phyloP scores from a whole-genome alignment of 2,797 vertebrate species.

The Ispidina lecontei region DNA sequence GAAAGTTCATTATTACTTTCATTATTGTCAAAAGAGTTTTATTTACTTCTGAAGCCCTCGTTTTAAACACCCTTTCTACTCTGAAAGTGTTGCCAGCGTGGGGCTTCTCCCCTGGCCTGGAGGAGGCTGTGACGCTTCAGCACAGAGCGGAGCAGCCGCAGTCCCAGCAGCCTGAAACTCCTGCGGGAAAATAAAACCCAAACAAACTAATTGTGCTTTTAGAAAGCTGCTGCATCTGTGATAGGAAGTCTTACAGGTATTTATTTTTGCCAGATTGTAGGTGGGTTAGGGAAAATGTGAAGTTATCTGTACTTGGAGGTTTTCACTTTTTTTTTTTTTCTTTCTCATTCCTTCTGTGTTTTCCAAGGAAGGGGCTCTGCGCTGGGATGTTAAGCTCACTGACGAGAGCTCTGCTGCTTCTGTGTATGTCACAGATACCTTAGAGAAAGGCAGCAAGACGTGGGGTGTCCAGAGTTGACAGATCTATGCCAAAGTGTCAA shows the following conservation, averaged over 20 bases:
- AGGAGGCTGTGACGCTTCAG: not conserved
- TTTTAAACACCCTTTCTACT: slow-evolving; percentile 38
- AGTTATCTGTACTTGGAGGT: not conserved
- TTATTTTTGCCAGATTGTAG: not conserved
- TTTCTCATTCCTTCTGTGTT: fast-evolving
- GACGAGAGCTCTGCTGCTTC: not conserved
- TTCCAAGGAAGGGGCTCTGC: not conserved
- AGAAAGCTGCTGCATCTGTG: not conserved
- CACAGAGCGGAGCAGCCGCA: not conserved
- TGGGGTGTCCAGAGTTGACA: not conserved
- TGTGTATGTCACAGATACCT: not conserved
- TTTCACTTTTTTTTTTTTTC: not conserved
- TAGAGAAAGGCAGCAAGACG: not conserved
- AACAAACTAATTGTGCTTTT: not conserved
- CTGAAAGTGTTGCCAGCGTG: slow-evolving; percentile 49
- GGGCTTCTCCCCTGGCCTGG: slow-evolving; percentile 12
- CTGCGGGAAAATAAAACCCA: not conserved
- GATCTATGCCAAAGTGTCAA: not conserved
- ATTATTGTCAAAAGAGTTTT: slow-evolving; percentile 49
- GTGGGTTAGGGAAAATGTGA: not conserved
- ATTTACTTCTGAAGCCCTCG: slow-evolving; percentile 48
- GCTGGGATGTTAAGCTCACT: not conserved
- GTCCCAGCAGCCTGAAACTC: not conserved
- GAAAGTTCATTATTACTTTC: slow-evolving; percentile 71
- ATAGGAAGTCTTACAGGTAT: not conserved